A percentile compares a stretch with the other conserved stretches of the same genome.
These are phyloP conservation scores for Drosophila flavopinicola DNA, from an alignment of 2,888 invertebrate genomes.

Conservation along the genomic window DNA sequence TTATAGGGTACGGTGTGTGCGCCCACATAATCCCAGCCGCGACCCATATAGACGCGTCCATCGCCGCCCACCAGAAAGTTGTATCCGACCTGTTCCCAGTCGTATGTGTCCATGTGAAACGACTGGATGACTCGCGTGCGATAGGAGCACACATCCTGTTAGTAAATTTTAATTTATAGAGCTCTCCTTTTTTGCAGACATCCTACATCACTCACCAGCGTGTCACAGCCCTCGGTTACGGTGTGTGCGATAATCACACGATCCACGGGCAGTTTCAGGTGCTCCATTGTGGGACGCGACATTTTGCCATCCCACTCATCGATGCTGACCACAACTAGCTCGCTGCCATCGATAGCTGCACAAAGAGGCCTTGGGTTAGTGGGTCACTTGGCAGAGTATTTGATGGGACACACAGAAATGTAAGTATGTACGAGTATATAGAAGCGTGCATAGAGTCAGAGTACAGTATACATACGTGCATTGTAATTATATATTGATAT, in stretches of 20 bases:
- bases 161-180: background rate
- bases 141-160: conserved; percentile 86
- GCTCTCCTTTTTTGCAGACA: too few species aligned
- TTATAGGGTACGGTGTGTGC: conserved; percentile 90
- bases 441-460: conserved; percentile 33
- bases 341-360: conserved; percentile 45
- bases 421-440: conserved; percentile 1
- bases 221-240: conserved; percentile 87
- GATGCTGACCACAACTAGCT: conserved; percentile 86
- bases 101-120: conserved; percentile 88
- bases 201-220: conserved; percentile 84
- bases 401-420: conserved; percentile 1
- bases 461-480: conserved; percentile 26
- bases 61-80: conserved; percentile 92
- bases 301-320: conserved; percentile 89
- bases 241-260: conserved; percentile 88
- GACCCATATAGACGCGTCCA: conserved; percentile 89
- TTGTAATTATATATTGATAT: conserved; percentile 20
- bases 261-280: conserved; percentile 85
- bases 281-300: conserved; percentile 82
- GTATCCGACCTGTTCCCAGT: conserved; percentile 89
- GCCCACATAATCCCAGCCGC: conserved; percentile 90
- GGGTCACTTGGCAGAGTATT: conserved; percentile 8
- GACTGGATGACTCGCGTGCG: conserved; percentile 85
- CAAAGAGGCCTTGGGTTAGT: conserved; percentile 47